These are phyloP conservation scores for Exephanes ischioxanthus DNA, from an alignment of 2,888 invertebrate species.

Conservation along the genomic window DNA sequence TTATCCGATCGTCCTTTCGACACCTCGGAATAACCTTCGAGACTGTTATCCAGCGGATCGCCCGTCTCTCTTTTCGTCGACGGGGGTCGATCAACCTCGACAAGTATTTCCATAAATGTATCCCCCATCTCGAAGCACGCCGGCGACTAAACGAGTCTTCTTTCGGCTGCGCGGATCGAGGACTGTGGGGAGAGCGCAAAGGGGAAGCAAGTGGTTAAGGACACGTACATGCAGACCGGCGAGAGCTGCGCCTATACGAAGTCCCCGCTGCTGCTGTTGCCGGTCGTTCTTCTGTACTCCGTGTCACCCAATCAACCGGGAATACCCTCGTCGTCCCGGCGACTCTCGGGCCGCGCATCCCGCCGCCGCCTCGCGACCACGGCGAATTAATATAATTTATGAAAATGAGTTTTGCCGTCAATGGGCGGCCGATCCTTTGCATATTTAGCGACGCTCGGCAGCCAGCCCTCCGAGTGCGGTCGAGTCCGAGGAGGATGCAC, in stretches of 20 bases:
- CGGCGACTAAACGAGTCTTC: conserved; percentile 44
- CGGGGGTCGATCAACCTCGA: conserved; percentile 28
- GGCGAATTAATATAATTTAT: conserved; percentile 83
- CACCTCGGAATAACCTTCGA: conserved; percentile 12
- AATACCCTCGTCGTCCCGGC: conserved; percentile 53
- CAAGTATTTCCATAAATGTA: conserved; percentile 47
- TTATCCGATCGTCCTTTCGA: conserved; percentile 26
- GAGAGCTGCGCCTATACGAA: conserved; percentile 56
- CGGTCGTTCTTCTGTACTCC: conserved; percentile 70
- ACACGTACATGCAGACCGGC: conserved; percentile 53
- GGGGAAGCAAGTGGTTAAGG: conserved; percentile 31
- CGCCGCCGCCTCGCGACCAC: conserved; percentile 72
- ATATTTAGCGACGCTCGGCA: conserved; percentile 66
- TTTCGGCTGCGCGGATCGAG: conserved; percentile 35
- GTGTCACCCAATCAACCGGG: conserved; percentile 81
- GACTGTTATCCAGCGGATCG: neutral
- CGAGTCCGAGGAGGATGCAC: conserved; percentile 35
- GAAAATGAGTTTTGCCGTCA: conserved; percentile 81
- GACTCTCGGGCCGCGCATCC: conserved; percentile 39
- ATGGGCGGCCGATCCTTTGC: conserved; percentile 78
- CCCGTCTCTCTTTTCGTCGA: neutral
- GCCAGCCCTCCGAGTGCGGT: conserved; percentile 22
- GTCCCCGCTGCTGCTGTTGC: conserved; percentile 59
- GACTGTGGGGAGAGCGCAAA: conserved; percentile 21
- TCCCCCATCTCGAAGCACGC: neutral